Evolutionary conservation across 92 coral and sea anemone species (phyloP).

Genomic region (Parazoanthus darwini): DNA sequence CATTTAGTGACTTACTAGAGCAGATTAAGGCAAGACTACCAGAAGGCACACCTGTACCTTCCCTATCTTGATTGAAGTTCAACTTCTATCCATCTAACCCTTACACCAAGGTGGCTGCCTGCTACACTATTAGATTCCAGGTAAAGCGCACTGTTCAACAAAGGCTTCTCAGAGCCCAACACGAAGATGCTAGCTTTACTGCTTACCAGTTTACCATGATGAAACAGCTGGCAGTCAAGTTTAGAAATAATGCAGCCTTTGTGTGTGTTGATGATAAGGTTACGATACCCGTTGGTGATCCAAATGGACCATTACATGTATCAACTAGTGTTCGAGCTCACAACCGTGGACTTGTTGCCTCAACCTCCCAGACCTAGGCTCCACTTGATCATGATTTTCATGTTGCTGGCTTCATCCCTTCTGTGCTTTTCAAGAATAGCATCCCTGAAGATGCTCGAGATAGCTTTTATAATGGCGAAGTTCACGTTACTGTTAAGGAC

Average conservation of each 20-base stretch:
- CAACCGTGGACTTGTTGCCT: conserved; percentile 25
- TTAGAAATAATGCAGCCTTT: background rate
- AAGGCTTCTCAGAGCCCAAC: conserved; percentile 17
- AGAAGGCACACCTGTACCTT: conserved; percentile 7
- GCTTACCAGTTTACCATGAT: conserved; percentile 8
- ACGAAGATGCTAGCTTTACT: conserved; percentile 32
- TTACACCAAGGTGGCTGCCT: background rate
- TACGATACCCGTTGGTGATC: background rate
- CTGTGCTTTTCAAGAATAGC: conserved; percentile 38
- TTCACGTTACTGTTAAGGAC: conserved; percentile 48
- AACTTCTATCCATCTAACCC: conserved; percentile 20
- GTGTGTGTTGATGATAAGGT: conserved; percentile 33
- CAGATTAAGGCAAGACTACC: background rate
- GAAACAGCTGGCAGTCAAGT: conserved; percentile 22
- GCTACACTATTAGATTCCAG: conserved; percentile 1
- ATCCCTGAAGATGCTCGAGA: conserved; percentile 45
- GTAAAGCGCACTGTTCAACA: conserved; percentile 31
- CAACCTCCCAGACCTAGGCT: conserved; percentile 31
- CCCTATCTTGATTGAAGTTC: conserved; percentile 28
- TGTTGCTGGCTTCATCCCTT: conserved; percentile 41
- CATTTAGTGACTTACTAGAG: conserved; percentile 1
- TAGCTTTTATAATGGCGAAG: conserved; percentile 46
- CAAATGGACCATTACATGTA: conserved; percentile 4
- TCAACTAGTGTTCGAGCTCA: conserved; percentile 4
- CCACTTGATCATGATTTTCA: conserved; percentile 56